phyloP scores from a whole-genome alignment of 2,113 vertebrate species.

The Anser cygnoides region DNA sequence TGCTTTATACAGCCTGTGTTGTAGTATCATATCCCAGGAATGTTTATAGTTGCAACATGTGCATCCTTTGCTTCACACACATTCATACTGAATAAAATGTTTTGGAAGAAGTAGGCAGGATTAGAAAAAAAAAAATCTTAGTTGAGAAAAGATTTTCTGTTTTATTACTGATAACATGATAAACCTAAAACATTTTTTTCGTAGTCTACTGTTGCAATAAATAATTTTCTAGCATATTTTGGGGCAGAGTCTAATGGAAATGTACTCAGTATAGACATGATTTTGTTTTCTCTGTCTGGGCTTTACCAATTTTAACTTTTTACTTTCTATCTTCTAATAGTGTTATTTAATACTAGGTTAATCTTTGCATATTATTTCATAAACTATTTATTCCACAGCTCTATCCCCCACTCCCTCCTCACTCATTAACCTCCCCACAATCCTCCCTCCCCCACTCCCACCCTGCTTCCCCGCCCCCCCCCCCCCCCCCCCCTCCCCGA shows the following conservation, averaged over 20 bases:
- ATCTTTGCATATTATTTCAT: not conserved
- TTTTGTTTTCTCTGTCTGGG: accelerated
- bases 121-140: not conserved
- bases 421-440: no score
- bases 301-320: not conserved
- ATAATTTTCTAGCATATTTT: not conserved
- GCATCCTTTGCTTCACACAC: not conserved
- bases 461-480: no score
- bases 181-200: not conserved
- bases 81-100: not conserved
- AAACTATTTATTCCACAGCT: not conserved
- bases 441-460: no score
- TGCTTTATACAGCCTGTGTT: accelerated
- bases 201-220: not conserved
- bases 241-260: not conserved
- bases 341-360: not conserved
- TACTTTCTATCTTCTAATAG: not conserved
- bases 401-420: accelerated
- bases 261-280: not conserved
- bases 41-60: not conserved
- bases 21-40: not conserved
- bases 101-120: not conserved
- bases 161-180: no score
- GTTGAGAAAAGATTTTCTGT: not conserved
- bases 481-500: no score